These are phyloP conservation scores for Brienomyrus longianalis DNA, from an alignment of 2,113 vertebrate species.

Conservation along the genomic window DNA sequence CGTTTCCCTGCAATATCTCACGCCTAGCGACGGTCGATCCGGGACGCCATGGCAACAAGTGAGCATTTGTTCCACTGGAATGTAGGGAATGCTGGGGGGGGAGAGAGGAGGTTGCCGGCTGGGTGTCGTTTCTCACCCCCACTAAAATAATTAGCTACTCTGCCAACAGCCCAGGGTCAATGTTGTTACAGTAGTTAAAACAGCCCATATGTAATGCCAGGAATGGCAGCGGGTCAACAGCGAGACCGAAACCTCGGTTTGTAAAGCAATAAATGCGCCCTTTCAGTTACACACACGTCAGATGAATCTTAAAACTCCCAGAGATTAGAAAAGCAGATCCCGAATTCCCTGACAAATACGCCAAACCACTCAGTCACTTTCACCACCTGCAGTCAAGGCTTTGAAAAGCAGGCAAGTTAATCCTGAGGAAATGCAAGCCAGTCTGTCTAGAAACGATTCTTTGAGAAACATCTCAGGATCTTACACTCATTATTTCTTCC, in stretches of 20 bases:
- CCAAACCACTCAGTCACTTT: not conserved
- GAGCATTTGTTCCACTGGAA: constrained; percentile 69
- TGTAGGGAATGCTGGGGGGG: constrained; percentile 54
- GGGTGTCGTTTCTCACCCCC: constrained; percentile 46
- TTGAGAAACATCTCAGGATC: not conserved
- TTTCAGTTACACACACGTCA: not conserved
- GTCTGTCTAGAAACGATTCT: not conserved
- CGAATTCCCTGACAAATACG: not conserved
- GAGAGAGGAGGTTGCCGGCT: constrained; percentile 43
- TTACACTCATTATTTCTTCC: not conserved
- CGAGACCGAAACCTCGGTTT: not conserved
- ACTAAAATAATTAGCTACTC: constrained; percentile 41
- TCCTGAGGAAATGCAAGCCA: not conserved
- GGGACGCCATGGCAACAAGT: constrained; percentile 68
- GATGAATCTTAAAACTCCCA: not conserved
- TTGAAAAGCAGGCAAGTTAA: not conserved
- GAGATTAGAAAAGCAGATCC: not conserved
- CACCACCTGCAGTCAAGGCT: not conserved
- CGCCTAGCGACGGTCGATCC: constrained; percentile 53
- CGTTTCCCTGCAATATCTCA: constrained; percentile 26
- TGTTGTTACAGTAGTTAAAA: constrained; percentile 42
- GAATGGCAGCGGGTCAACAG: not conserved
- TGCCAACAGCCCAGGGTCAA: constrained; percentile 34
- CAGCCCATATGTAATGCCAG: not conserved
- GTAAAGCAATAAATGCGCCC: not conserved